Base-by-base conservation (phyloP, 1,140 invertebrate species). In the Drosophila jambulina region DNA sequence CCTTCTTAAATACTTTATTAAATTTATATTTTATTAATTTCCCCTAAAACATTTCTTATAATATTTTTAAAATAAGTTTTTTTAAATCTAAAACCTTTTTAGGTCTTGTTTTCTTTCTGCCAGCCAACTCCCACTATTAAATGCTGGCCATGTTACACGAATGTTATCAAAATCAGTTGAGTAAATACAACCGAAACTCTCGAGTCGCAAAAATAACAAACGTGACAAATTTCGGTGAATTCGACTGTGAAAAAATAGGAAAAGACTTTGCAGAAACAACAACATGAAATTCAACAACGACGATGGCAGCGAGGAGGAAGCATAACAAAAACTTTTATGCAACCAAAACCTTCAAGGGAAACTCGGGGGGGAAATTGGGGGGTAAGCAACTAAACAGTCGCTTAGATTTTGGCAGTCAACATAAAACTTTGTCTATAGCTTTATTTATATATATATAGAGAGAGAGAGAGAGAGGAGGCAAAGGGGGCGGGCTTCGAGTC, bases 151-250 rank as follows among this genome's bases (percentile, higher is more conserved):
- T 92, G 91, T 92, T 59, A 85, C 86, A 88, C 91, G 79, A 92
- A 92, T 91, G 91, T 92, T 92, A 92, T 92, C 91, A 92, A 92
- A 92, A 92, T 92, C 91, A 92, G 91, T 92, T 92, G 84, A 80
- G 91, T 92, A 92, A 92, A 92, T 92, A 92, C 84, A 56, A 78
- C 57, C 45, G 80, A 82, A 77, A 80, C 77, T 80, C 69, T 80
- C 58, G 63, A 58, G 56, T 71, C 77, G 76, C 65, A 92, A 92
- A 91, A 91, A 90, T 81, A 90, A 92, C 84, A 92, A 87, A 92
- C 91, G 91, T 92, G 91, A 92, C 91, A 92, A 90, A 91, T 92
- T 92, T 92, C 69, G 80, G 84, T 92, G 91, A 92, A 91, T 81
- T 92, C 91, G 83, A 87, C 79, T 86, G 87, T 80, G 71, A 78